Conservation (phyloP, 2,888 invertebrate species). For the Poecilus cupreus region DNA sequence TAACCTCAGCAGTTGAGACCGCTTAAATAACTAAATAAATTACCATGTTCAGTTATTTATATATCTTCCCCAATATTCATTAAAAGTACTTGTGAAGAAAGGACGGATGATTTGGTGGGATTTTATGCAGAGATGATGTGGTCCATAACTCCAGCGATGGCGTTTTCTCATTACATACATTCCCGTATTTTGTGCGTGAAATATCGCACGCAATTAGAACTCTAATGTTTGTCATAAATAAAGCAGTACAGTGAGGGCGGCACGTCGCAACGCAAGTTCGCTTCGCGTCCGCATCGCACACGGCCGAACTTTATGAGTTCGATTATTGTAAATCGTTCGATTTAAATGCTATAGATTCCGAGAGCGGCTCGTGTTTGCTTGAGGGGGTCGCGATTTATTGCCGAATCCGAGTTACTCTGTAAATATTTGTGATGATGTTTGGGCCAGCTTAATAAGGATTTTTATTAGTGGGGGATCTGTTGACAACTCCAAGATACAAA, state of each 20-base stretch:
- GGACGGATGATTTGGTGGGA: too few species aligned
- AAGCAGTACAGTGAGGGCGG: constrained; percentile 2
- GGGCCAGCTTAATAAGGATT: constrained; percentile 22
- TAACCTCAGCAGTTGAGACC: too few species aligned
- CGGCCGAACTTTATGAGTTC: constrained; percentile 25
- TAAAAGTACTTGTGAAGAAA: too few species aligned
- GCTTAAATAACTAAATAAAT: too few species aligned
- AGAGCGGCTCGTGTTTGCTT: constrained; percentile 18
- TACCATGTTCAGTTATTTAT: too few species aligned
- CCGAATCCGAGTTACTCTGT: neutral
- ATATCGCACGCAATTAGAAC: constrained; percentile 42
- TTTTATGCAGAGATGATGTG: too few species aligned
- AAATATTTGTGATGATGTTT: neutral
- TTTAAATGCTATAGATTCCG: constrained; percentile 37
- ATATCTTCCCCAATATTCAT: too few species aligned
- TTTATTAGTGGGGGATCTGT: neutral
- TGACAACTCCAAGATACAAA: too few species aligned
- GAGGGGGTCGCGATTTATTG: constrained; percentile 27
- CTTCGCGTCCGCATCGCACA: neutral
- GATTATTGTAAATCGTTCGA: constrained; percentile 52
- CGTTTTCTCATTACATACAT: too few species aligned
- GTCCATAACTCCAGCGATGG: too few species aligned
- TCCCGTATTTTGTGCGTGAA: constrained; percentile 33
- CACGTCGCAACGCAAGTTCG: too few species aligned
- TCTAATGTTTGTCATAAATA: constrained; percentile 53